phyloP scores from a whole-genome alignment of 2,888 invertebrate genomes.

The Philhelius pedissequus region DNA sequence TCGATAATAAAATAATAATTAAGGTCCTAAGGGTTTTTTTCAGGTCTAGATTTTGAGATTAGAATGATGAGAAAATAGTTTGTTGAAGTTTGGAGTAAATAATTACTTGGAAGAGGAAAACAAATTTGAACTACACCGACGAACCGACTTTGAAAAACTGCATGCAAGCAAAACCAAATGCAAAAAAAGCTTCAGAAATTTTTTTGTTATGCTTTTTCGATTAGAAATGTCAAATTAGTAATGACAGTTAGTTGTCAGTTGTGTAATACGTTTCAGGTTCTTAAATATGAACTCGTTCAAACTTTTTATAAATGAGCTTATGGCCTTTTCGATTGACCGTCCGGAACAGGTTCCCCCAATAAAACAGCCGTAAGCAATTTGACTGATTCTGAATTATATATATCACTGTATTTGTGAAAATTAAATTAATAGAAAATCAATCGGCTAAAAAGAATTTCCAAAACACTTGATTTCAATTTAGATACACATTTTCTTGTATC shows the following conservation, averaged over 20 bases:
- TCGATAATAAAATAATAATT: not conserved
- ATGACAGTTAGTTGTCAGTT: not conserved
- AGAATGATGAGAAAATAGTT: not conserved
- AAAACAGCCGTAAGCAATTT: too few species aligned
- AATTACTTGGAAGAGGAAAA: not conserved
- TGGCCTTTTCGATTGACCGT: too few species aligned
- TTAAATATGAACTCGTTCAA: not conserved
- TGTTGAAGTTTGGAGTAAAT: not conserved
- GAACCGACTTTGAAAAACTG: conserved; percentile 38
- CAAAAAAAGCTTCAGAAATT: not conserved
- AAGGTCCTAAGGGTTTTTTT: not conserved
- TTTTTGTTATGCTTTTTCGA: not conserved
- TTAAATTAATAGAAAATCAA: too few species aligned
- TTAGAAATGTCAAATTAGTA: not conserved
- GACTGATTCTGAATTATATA: too few species aligned
- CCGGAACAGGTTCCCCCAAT: too few species aligned
- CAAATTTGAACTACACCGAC: not conserved
- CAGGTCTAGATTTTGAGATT: not conserved
- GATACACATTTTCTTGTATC: too few species aligned
- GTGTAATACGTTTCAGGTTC: not conserved
- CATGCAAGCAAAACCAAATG: too few species aligned
- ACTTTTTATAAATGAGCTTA: too few species aligned
- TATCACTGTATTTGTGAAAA: too few species aligned
- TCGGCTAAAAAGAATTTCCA: too few species aligned
- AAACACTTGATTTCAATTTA: too few species aligned